A percentile compares a stretch with the other conserved stretches of the same genome.
Evolutionary conservation across 2,113 vertebrate species (phyloP).

Genomic region (Myotis davidii): DNA sequence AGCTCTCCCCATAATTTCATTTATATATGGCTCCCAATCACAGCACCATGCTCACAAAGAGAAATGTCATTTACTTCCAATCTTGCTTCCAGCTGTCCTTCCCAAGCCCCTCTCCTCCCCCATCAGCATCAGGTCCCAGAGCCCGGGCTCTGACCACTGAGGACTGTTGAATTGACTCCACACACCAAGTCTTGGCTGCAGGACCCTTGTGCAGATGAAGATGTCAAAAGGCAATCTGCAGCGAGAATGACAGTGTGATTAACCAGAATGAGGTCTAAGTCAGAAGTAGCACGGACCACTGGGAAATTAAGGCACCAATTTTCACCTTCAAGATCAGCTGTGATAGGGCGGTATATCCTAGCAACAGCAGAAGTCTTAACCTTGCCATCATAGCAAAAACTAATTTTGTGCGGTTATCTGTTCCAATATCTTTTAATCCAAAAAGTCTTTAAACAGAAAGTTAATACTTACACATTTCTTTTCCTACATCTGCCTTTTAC

Average conservation of each 20-base stretch:
- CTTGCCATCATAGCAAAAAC: slow-evolving; percentile 82
- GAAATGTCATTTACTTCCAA: not conserved
- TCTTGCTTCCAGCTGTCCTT: not conserved
- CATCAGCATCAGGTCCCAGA: not conserved
- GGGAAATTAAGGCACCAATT: slow-evolving; percentile 91
- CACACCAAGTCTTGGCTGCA: slow-evolving; percentile 65
- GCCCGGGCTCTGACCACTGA: slow-evolving; percentile 58
- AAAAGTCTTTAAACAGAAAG: slow-evolving; percentile 84
- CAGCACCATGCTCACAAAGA: not conserved
- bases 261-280: slow-evolving; percentile 88
- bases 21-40: not conserved
- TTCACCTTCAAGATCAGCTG: slow-evolving; percentile 85
- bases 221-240: slow-evolving; percentile 89
- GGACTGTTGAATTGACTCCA: slow-evolving; percentile 74
- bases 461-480: slow-evolving; percentile 81
- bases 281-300: slow-evolving; percentile 85
- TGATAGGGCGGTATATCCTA: slow-evolving; percentile 87
- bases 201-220: slow-evolving; percentile 86
- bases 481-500: slow-evolving; percentile 74
- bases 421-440: slow-evolving; percentile 86
- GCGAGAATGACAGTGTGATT: slow-evolving; percentile 89
- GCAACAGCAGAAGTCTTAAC: slow-evolving; percentile 85
- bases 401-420: slow-evolving; percentile 85
- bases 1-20: not conserved
- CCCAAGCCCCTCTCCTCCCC: not conserved